phyloP scores from a whole-genome alignment of 2,113 vertebrate species.

The Vombatus ursinus region DNA sequence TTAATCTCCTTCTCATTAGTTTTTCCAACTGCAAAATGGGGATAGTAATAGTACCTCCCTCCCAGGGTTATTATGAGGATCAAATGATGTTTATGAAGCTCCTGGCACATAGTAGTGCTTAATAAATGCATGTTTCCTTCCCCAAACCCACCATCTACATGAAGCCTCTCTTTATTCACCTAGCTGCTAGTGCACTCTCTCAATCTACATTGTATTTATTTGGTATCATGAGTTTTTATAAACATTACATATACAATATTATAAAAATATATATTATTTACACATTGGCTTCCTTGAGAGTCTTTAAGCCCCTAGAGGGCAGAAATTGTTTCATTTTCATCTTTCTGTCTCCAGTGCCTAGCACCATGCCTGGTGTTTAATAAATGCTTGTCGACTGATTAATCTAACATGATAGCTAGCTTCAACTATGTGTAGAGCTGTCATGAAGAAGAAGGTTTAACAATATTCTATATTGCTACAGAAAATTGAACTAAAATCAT shows the following conservation, averaged over 20 bases:
- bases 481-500: no score
- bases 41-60: background rate
- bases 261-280: background rate
- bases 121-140: background rate
- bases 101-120: background rate
- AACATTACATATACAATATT: background rate
- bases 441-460: no score
- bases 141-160: background rate
- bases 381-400: no score
- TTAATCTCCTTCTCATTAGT: background rate
- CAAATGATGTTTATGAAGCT: background rate
- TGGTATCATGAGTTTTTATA: background rate
- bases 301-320: no score
- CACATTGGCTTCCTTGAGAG: no score
- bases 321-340: no score
- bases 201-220: background rate
- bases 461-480: no score
- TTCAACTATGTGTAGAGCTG: no score
- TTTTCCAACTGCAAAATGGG: background rate
- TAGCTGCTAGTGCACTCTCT: background rate
- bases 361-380: no score
- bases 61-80: background rate
- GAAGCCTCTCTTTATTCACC: background rate
- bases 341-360: no score
- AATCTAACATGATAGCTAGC: no score